Evolutionary conservation across 2,113 vertebrate species (phyloP), one percentile per base, ranked within the genome.

Genomic region (Cochlearius cochlearius): DNA sequence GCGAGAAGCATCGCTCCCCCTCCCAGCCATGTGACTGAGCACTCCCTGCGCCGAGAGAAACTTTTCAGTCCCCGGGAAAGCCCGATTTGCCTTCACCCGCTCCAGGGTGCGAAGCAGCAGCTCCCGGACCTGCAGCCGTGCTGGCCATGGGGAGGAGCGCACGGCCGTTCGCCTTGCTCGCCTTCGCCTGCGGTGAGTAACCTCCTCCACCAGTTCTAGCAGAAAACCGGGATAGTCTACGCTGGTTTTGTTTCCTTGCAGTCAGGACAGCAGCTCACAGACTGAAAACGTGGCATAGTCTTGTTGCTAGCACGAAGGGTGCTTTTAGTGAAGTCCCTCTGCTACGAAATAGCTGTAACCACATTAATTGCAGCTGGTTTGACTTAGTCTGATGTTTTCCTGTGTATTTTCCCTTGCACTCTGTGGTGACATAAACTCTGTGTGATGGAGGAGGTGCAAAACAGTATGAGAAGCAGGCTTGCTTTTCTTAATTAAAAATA

Each of bases 161-260:
- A 3, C 11, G 5, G 60, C 87, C 10, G 9, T 45, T 84, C 81
- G 1, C 74, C 86, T 68, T 63, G 77, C 91, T 98, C 3, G 64
- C 64, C 67, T 66, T 95, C 2, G 19, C 77, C 77, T 90, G 59
- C 0, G 96, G 97, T 98, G 80, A 98, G 97, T 97, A 79, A 27
- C 52, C 20, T 20, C 7, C 55, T 58, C 43, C 72, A 21, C 3
- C 25, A 3, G 49, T 74, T 52, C 86, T 45, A 30, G 43, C 49
- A 32, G 50, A 20, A 80, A 59, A 45, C n/a, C 1, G 18, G 34
- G 21, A 26, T 15, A 16, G 29, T 15, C 13, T 10, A 0, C 13
- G 45, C 47, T 41, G 5, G n/a, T 30, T 82, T n/a, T 43, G 26
- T 62, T 62, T 38, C 60, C 10, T 45, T 36, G 58, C 34, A 20